phyloP scores from a whole-genome alignment of 2,888 invertebrate species.

The Campopleginae sp. region DNA sequence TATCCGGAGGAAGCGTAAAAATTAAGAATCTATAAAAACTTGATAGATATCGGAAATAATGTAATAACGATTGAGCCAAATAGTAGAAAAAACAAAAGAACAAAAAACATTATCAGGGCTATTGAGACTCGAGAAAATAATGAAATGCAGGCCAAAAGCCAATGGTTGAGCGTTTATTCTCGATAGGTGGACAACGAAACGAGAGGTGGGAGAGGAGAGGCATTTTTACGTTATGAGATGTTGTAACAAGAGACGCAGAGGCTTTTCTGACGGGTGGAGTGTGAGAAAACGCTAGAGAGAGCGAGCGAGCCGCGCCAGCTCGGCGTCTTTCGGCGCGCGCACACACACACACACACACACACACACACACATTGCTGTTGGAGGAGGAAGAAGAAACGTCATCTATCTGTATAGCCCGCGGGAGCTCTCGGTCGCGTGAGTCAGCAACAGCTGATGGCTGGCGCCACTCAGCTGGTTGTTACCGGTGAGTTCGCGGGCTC shows the following conservation, averaged over 20 bases:
- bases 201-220: neutral
- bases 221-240: constrained; percentile 9
- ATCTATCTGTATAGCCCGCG: constrained; percentile 54
- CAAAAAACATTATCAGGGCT: neutral
- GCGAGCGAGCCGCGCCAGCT: constrained; percentile 46
- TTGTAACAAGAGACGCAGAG: constrained; percentile 10
- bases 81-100: neutral
- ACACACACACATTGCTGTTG: neutral
- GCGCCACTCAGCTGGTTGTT: constrained; percentile 83
- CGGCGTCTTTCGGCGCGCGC: constrained; percentile 32
- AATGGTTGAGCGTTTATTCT: neutral
- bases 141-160: constrained; percentile 4
- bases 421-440: constrained; percentile 77
- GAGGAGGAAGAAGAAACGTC: constrained; percentile 16
- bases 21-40: neutral
- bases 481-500: constrained; percentile 76
- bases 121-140: neutral
- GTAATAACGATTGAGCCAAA: neutral
- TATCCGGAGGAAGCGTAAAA: neutral
- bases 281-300: constrained; percentile 2
- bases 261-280: constrained; percentile 5
- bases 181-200: neutral
- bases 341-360: neutral
- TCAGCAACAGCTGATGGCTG: constrained; percentile 83
- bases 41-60: neutral